These are phyloP conservation scores for Sebastolobus alascanus DNA, from an alignment of 2,797 vertebrate species.

Conservation along the genomic window DNA sequence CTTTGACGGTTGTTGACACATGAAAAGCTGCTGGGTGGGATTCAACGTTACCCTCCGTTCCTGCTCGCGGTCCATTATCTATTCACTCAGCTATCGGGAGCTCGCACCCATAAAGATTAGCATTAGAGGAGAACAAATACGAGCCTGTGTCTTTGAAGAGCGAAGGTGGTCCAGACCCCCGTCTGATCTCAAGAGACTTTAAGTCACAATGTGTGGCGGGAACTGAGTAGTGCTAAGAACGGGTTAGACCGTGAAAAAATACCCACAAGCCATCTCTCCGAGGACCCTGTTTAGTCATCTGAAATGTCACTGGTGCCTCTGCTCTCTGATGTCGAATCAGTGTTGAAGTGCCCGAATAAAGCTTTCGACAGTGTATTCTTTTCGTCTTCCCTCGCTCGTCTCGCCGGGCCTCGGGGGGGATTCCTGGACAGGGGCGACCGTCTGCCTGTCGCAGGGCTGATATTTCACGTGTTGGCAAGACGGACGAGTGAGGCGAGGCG, in stretches of 20 bases:
- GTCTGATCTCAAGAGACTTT: conserved; percentile 31
- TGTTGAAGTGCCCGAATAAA: conserved; percentile 49
- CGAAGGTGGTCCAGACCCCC: conserved; percentile 33
- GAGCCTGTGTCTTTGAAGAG: conserved; percentile 54
- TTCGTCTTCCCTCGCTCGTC: conserved; percentile 31
- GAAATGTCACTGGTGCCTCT: conserved; percentile 56
- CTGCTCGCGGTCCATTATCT: conserved; percentile 37
- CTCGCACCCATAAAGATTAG: conserved; percentile 36
- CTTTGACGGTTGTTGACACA: conserved; percentile 54
- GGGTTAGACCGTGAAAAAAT: not conserved
- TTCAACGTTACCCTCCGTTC: conserved; percentile 3
- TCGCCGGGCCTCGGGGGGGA: conserved; percentile 16
- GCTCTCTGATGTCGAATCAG: conserved; percentile 47
- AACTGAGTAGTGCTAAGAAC: conserved; percentile 23
- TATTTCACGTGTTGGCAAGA: conserved; percentile 50
- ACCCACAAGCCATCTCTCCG: conserved; percentile 33
- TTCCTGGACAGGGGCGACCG: conserved; percentile 42
- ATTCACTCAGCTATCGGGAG: conserved; percentile 18
- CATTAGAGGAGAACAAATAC: conserved; percentile 25
- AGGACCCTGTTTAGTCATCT: conserved; percentile 42
- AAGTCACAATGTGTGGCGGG: conserved; percentile 27
- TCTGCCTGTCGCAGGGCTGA: conserved; percentile 64
- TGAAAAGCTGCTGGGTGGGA: conserved; percentile 54
- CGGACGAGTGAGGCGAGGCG: conserved; percentile 23
- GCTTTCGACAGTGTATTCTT: conserved; percentile 46